A percentile compares a stretch with the other conserved stretches of the same genome.
phyloP scores from a whole-genome alignment of 2,797 vertebrate genomes.

The Selene dorsalis region DNA sequence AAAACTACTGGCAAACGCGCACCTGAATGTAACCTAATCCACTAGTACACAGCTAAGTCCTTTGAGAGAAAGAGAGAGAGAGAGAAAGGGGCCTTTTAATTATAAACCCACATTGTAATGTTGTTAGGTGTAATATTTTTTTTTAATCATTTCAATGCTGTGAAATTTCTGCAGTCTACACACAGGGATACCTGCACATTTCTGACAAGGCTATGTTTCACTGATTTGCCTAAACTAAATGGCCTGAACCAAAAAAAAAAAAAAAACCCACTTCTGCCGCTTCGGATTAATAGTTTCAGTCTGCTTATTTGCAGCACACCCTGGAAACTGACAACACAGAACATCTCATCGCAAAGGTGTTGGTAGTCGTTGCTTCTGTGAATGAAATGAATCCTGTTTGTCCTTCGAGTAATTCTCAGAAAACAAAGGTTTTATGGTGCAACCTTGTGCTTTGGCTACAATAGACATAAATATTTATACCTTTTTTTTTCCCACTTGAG shows the following conservation, averaged over 20 bases:
- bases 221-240: constrained; percentile 8
- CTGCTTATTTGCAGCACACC: background rate
- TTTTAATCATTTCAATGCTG: constrained; percentile 45
- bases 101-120: constrained; percentile 24
- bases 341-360: background rate
- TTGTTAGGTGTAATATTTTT: constrained; percentile 26
- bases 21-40: constrained; percentile 71
- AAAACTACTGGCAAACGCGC: constrained; percentile 45
- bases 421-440: background rate
- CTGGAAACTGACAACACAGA: background rate
- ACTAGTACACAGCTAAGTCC: constrained; percentile 27
- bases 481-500: background rate
- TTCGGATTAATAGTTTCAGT: background rate
- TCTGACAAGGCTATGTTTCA: constrained; percentile 5
- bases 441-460: background rate
- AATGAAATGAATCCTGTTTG: background rate
- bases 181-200: constrained; percentile 38
- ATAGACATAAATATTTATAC: too few species aligned
- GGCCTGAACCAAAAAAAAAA: background rate
- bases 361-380: background rate
- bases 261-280: background rate
- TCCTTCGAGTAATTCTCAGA: background rate
- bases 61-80: constrained; percentile 21
- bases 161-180: constrained; percentile 47
- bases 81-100: constrained; percentile 20